phyloP scores from a whole-genome alignment of 2,888 invertebrate species.

The Leucophora obtusa region DNA sequence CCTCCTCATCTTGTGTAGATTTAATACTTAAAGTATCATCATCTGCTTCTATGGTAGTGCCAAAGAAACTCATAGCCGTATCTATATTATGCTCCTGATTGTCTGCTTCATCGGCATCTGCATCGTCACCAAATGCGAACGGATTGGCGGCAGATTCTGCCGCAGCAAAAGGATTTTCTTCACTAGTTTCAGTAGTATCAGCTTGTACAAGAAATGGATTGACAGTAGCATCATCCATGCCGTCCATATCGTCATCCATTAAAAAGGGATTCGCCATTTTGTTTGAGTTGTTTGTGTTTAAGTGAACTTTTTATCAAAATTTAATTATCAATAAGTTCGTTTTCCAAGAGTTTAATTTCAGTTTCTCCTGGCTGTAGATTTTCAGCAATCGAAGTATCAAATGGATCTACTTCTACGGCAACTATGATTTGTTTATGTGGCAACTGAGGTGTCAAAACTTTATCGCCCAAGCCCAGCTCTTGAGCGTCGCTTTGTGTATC shows the following conservation, averaged over 20 bases:
- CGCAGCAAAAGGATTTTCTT: conserved; percentile 86
- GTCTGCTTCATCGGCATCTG: conserved; percentile 65
- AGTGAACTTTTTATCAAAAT: neutral
- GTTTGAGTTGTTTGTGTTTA: conserved; percentile 25
- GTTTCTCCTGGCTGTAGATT: conserved; percentile 88
- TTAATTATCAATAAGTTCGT: conserved; percentile 83
- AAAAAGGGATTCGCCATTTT: conserved; percentile 91
- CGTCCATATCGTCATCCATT: conserved; percentile 84
- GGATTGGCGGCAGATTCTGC: conserved; percentile 81
- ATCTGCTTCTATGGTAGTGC: conserved; percentile 78
- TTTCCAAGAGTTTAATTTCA: conserved; percentile 87
- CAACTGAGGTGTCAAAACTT: conserved; percentile 84
- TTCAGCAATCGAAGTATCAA: conserved; percentile 91
- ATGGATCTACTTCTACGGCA: conserved; percentile 85
- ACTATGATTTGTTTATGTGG: conserved; percentile 75
- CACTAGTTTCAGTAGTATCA: conserved; percentile 79
- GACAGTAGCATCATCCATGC: conserved; percentile 79
- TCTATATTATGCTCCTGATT: conserved; percentile 71
- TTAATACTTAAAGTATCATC: conserved; percentile 76
- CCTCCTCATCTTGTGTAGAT: conserved; percentile 73
- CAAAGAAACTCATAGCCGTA: conserved; percentile 78
- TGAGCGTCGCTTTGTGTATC: conserved; percentile 78
- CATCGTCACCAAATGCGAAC: conserved; percentile 82
- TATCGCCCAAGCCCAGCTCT: conserved; percentile 81
- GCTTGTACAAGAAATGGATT: conserved; percentile 85